phyloP scores from a whole-genome alignment of 2,888 invertebrate species.

The Andrena dorsata region DNA sequence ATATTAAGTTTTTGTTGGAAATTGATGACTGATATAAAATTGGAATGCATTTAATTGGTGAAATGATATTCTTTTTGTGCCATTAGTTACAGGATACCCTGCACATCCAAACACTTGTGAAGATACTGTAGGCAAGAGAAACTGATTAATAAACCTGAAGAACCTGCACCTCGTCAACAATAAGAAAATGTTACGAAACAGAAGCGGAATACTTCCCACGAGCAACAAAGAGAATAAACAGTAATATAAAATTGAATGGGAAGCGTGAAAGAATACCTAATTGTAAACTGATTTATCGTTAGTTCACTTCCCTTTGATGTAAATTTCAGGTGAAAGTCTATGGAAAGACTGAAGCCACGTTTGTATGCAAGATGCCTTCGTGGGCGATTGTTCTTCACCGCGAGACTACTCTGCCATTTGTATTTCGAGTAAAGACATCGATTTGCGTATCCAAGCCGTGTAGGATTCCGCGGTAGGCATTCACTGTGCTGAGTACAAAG shows the following conservation, averaged over 20 bases:
- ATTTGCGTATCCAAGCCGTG: conserved; percentile 19
- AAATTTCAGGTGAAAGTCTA: conserved; percentile 55
- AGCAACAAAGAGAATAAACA: conserved; percentile 1
- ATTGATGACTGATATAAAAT: too few relatives aligned
- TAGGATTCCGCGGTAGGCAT: neutral
- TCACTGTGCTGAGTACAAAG: neutral
- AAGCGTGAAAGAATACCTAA: conserved; percentile 50
- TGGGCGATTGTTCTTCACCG: conserved; percentile 49
- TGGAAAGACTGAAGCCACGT: conserved; percentile 30
- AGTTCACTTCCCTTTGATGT: conserved; percentile 49
- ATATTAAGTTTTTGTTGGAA: too few relatives aligned
- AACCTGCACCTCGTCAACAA: neutral
- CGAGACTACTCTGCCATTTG: conserved; percentile 65
- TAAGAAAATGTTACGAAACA: conserved; percentile 40
- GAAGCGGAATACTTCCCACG: conserved; percentile 31
- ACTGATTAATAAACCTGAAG: conserved; percentile 3
- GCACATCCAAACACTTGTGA: neutral
- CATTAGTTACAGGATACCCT: neutral
- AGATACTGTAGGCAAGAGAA: neutral
- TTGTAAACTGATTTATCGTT: conserved; percentile 58
- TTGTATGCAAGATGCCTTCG: conserved; percentile 45
- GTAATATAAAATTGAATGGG: conserved; percentile 32
- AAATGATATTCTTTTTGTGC: too few relatives aligned
- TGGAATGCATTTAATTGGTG: too few relatives aligned
- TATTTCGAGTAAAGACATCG: conserved; percentile 40